Evolutionary conservation across 2,797 vertebrate species (phyloP), one percentile per base, ranked within the genome.

Genomic region (Oryzias dopingdopingensis): DNA sequence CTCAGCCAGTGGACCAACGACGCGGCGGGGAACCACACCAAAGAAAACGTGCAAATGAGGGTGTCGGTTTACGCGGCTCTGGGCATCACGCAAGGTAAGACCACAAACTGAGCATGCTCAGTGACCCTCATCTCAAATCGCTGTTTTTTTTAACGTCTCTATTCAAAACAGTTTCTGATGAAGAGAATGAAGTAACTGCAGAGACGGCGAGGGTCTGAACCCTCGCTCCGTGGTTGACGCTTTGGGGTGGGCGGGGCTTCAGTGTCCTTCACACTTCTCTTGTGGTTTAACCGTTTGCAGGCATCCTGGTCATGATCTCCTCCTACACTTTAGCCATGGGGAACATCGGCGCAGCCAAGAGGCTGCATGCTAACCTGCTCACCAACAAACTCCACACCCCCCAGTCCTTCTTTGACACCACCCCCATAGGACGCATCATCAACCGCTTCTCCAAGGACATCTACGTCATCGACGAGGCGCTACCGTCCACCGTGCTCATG

Each of bases 361-460:
- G 85, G 5, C 92, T 99, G 32, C 97, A 99, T 14, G 10, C 62
- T 22, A 81, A 75, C 0, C 90, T 99, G 68, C 92, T 99, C 79
- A 67, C 86, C 83, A 99, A 98, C 90, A 96, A 96, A 77, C 89
- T 98, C 49, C 95, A 82, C 76, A 94, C 93, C 0, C 96, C 96
- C 0, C 96, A 97, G 92, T 93, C 95, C 74, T 99, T 99, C 88
- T 99, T 92, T 18, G 97, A 99, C 81, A 98, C 96, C 51, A 99
- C 97, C 0, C 97, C 97, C 0, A 92, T 92, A 0, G 97, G 97
- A 56, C 94, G 96, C 2, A 79, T 99, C 89, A 94, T 99, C 92
- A 99, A 98, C 88, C 94, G 95, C 77, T 98, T 99, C 81, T 97
- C 97, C 55, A 99, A 97, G 90, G 97, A 99, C 85, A 90, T 98